phyloP scores from a whole-genome alignment of 2,797 vertebrate species.

The Agapornis canus region DNA sequence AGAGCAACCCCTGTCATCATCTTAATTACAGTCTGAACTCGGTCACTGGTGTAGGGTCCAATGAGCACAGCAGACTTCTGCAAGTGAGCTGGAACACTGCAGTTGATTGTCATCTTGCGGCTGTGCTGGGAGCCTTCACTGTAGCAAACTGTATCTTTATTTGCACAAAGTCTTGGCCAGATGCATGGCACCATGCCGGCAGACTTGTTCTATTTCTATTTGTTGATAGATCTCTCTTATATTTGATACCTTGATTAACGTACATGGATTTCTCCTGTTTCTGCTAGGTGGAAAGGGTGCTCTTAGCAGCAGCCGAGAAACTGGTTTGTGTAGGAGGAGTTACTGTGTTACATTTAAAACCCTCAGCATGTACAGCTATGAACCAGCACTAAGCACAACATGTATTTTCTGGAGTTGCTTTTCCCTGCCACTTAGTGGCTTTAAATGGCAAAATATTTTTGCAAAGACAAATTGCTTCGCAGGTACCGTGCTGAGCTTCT shows the following conservation, averaged over 20 bases:
- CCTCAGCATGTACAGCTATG: background rate
- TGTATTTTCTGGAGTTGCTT: constrained; percentile 32
- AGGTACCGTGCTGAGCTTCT: constrained; percentile 16
- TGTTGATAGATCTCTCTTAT: background rate
- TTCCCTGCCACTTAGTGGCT: constrained; percentile 41
- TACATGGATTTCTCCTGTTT: constrained; percentile 29
- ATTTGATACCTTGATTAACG: constrained; percentile 26
- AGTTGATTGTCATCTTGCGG: background rate
- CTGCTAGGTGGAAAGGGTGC: background rate
- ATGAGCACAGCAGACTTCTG: background rate
- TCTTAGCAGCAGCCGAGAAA: background rate
- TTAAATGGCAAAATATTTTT: constrained; percentile 54
- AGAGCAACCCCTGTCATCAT: background rate
- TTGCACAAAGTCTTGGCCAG: background rate
- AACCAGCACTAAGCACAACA: background rate
- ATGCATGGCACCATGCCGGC: background rate
- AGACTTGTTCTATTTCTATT: background rate
- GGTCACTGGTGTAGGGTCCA: background rate
- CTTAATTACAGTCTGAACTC: background rate
- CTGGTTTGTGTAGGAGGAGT: background rate
- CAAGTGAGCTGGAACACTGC: background rate
- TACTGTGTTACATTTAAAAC: background rate
- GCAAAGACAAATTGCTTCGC: constrained; percentile 33
- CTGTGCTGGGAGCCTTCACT: background rate
- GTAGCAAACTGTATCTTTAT: background rate